These are phyloP conservation scores for Mirounga angustirostris DNA, from an alignment of 2,113 vertebrate genomes.

Conservation along the genomic window DNA sequence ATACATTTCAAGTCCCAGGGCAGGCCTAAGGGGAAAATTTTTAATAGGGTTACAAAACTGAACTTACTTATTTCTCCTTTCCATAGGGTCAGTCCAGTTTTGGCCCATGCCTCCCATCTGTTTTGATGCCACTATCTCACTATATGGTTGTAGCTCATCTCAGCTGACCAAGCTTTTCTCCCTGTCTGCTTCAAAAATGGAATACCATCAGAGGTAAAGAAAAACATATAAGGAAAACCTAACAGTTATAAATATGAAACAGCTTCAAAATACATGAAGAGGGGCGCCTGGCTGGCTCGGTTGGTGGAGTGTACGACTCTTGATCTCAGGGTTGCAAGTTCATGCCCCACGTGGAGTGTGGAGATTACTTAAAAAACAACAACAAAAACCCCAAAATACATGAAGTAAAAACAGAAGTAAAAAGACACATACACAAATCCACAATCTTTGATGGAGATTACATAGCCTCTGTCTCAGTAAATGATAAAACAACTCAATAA, in stretches of 20 bases:
- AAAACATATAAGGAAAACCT: not conserved
- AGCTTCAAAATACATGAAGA: not conserved
- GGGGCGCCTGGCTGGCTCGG: not conserved
- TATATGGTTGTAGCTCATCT: not conserved
- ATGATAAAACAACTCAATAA: not conserved
- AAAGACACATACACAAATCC: not conserved
- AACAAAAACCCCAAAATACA: not conserved
- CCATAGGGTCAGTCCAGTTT: not conserved
- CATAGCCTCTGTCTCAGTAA: not conserved
- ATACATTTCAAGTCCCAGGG: not conserved
- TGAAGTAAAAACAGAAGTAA: not conserved
- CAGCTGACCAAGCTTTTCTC: not conserved
- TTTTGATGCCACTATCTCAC: not conserved
- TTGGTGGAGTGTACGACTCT: not conserved
- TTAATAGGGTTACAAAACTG: not conserved
- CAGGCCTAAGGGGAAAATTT: not conserved
- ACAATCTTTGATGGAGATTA: not conserved
- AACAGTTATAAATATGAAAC: not conserved
- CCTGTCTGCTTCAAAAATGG: not conserved
- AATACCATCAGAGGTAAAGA: not conserved
- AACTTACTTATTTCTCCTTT: not conserved
- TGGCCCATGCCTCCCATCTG: not conserved
- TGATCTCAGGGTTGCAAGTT: not conserved
- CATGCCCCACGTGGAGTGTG: not conserved
- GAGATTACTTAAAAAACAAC: not conserved